phyloP scores from a whole-genome alignment of 2,888 invertebrate genomes.

The Euspilapteryx auroguttella region DNA sequence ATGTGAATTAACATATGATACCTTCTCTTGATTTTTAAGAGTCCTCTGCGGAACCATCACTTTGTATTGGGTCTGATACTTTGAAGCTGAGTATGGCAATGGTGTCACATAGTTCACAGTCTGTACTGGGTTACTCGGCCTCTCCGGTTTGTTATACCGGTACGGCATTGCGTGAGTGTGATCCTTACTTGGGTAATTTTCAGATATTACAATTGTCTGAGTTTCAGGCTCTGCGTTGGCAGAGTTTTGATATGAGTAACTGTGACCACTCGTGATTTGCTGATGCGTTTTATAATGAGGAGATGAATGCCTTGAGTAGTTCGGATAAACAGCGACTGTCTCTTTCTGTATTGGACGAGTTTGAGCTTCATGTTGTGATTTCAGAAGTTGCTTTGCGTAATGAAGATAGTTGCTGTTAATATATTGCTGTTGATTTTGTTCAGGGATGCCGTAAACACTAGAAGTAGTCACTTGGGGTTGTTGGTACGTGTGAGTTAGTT shows the following conservation, averaged over 20 bases:
- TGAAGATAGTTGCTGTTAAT: constrained; percentile 8
- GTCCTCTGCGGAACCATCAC: constrained; percentile 48
- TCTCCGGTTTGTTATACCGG: constrained; percentile 20
- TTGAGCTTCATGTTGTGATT: constrained; percentile 18
- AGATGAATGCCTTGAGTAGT: too few relatives aligned
- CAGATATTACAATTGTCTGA: constrained; percentile 36
- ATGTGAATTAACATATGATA: constrained; percentile 41
- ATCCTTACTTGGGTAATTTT: constrained; percentile 61
- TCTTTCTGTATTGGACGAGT: constrained; percentile 19
- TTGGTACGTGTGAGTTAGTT: neutral
- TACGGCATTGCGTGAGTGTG: constrained; percentile 56
- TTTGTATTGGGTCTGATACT: constrained; percentile 37
- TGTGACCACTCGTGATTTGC: too few relatives aligned
- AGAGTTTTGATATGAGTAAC: constrained; percentile 29
- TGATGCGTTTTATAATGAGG: too few relatives aligned
- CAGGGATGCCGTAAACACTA: constrained; percentile 10
- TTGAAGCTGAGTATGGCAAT: constrained; percentile 26
- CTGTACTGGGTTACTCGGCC: constrained; percentile 23
- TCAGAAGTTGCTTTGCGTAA: constrained; percentile 7
- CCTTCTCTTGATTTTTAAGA: constrained; percentile 33
- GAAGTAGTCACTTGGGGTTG: neutral
- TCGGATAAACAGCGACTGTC: constrained; percentile 17
- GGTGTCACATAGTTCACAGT: constrained; percentile 47
- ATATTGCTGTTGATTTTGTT: constrained; percentile 11
- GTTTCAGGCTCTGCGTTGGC: constrained; percentile 16